Base-by-base conservation (phyloP, 37 sponge, comb jelly and placozoan species). In the Mnemiopsis leidyi region DNA sequence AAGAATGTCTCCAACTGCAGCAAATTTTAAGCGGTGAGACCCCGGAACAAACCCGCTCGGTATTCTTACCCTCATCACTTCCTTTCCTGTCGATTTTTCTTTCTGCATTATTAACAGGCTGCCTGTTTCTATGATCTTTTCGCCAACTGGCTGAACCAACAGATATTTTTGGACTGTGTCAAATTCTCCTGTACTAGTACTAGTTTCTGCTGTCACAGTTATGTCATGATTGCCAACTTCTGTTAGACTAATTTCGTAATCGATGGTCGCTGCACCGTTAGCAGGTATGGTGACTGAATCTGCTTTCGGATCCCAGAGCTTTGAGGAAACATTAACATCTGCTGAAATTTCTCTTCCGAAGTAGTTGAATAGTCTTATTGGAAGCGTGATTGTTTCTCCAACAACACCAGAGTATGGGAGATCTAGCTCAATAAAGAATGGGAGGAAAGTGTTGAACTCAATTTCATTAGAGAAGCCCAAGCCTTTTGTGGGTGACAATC, bases 381-480 rank as follows among this genome's bases (percentile, higher is more conserved):
- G 90, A 40, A 85, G 7, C 24, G 90, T 85, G 7, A 85, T 85
- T 40, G 61, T 85, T 24, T 85, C 90, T 29, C 90, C 90, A 21
- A 85, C 90, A 38, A 30, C 39, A 13, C 90, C 90, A 85, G 90
- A 85, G 23, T 85, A 85, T 20, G 90, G 90, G n/a, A 85, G 61
- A 24, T 85, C 90, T 23, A 85, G 61, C 7, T 30, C 1, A 5
- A 85, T 85, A 32, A 85, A 85, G 67, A 85, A 85, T 0, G 48
- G 48, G 25, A 85, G 48, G 90, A 85, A 85, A 23, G 90, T 85
- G 13, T 40, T 0, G 25, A 85, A 85, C 61, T 85, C 67, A 0
- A 85, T 38, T n/a, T 85, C 90, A 39, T 85, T 85, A n/a, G 90
- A 85, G 90, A 85, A 85, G 5, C 90, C 90, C 35, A 85, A 23